phyloP scores from a whole-genome alignment of 2,888 invertebrate genomes.

The Clusia tigrina region DNA sequence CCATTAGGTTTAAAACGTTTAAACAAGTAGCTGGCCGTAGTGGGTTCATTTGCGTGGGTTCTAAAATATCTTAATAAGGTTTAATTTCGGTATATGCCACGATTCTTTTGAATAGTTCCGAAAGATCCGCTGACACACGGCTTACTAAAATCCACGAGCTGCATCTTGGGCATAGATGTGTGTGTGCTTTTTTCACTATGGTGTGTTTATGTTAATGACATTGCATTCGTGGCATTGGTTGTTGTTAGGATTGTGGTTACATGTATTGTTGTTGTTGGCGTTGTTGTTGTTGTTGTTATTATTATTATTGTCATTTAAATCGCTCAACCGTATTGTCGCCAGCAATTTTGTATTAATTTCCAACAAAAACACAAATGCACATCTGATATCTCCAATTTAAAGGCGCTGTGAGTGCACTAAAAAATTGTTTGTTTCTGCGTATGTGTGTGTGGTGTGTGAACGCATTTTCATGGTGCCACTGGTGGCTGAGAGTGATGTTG shows the following conservation, averaged over 20 bases:
- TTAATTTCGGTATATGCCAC: background rate
- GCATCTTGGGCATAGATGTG: background rate
- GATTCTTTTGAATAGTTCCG: no score
- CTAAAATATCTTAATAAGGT: background rate
- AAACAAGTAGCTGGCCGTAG: background rate
- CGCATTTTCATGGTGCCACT: no score
- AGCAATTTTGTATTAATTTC: background rate
- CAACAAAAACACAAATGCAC: background rate
- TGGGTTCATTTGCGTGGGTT: background rate
- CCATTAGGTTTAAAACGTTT: background rate
- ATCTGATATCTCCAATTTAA: background rate
- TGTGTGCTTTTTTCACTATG: no score
- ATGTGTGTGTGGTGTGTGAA: no score
- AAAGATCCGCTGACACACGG: no score
- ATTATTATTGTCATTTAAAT: background rate
- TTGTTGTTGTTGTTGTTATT: background rate
- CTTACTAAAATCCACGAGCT: background rate
- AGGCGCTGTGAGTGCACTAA: no score
- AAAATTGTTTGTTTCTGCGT: no score
- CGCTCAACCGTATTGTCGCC: background rate
- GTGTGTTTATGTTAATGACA: constrained; percentile 1
- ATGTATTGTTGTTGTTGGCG: background rate
- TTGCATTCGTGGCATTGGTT: background rate
- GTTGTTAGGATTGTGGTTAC: background rate
- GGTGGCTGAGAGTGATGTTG: no score